These are phyloP conservation scores for Pantherophis guttatus DNA, from an alignment of 2,113 vertebrate species.

Conservation along the genomic window DNA sequence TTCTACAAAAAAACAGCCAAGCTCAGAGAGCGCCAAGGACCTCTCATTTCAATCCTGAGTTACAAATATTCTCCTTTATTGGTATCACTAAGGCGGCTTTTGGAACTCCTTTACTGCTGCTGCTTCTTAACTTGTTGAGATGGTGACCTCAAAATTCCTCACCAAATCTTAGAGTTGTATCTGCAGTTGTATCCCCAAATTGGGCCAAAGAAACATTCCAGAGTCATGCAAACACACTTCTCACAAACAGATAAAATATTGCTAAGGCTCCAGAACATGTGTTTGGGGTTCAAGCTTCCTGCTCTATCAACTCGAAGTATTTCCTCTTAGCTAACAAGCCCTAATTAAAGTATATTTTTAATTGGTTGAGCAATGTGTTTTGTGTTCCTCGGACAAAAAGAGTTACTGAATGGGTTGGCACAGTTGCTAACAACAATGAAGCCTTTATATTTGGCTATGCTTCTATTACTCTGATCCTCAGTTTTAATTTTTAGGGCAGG, in stretches of 20 bases:
- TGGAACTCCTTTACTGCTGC: neutral
- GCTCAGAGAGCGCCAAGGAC: neutral
- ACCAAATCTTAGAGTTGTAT: neutral
- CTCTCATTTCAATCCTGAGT: neutral
- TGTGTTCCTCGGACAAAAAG: neutral
- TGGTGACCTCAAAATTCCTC: neutral
- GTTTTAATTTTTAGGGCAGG: neutral
- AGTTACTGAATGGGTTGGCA: neutral
- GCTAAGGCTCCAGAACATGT: neutral
- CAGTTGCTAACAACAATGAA: neutral
- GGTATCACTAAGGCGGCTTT: neutral
- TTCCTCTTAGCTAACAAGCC: constrained; percentile 8
- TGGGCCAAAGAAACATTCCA: neutral
- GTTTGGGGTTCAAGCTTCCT: neutral
- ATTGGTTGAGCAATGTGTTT: constrained; percentile 11
- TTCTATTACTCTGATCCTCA: neutral
- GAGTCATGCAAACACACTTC: neutral
- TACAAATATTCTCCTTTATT: neutral
- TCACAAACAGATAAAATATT: neutral
- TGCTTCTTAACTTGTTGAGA: neutral
- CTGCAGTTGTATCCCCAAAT: neutral
- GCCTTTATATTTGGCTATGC: neutral
- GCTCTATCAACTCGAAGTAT: neutral
- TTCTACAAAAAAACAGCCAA: neutral
- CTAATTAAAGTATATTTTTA: constrained; percentile 8